A percentile compares a stretch with the other conserved stretches of the same genome.
phyloP scores from a whole-genome alignment of 1,140 invertebrate genomes.

The Bombus cullumanus region DNA sequence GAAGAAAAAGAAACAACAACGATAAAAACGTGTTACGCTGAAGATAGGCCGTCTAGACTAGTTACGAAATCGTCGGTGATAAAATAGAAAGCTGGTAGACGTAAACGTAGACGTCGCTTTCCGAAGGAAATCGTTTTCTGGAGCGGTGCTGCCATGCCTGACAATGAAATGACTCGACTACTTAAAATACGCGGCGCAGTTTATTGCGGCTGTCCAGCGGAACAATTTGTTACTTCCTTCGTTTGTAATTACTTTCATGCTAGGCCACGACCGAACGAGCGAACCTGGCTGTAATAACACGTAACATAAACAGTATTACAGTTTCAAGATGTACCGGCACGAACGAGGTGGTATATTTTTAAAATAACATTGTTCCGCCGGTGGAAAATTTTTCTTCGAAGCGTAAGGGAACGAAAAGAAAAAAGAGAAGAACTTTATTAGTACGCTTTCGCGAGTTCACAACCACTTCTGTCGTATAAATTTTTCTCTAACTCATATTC shows the following conservation, averaged over 20 bases:
- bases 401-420: not conserved
- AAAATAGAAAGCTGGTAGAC: conserved; percentile 23
- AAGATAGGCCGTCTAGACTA: conserved; percentile 13
- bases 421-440: not conserved
- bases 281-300: conserved; percentile 14
- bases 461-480: not conserved
- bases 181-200: conserved; percentile 65
- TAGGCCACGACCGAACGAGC: conserved; percentile 16
- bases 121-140: conserved; percentile 49
- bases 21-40: not conserved
- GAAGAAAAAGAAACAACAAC: not conserved
- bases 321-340: not conserved
- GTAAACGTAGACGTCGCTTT: conserved; percentile 27
- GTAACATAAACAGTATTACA: conserved; percentile 18
- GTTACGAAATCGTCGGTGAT: conserved; percentile 16
- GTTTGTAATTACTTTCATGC: conserved; percentile 74
- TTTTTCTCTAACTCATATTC: not conserved
- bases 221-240: conserved; percentile 74
- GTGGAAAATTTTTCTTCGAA: not conserved
- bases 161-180: conserved; percentile 67
- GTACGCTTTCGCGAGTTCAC: not conserved
- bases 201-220: conserved; percentile 73
- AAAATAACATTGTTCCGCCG: not conserved
- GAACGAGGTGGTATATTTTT: conserved; percentile 5
- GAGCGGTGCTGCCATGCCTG: conserved; percentile 45